Evolutionary conservation across 2,797 vertebrate genomes (phyloP).

Genomic region (Schizothorax lantsangensis): DNA sequence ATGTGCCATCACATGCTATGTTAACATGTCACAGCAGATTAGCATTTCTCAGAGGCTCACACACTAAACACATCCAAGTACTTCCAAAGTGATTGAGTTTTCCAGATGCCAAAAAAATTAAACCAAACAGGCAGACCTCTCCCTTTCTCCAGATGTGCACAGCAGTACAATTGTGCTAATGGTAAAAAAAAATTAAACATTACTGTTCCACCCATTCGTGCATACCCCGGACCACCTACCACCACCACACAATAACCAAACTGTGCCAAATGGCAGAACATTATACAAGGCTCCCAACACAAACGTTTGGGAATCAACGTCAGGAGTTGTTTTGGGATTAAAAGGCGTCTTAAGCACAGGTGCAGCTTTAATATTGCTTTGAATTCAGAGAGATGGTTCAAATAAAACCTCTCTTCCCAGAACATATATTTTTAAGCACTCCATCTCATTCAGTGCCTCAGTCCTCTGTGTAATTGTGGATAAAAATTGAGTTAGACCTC

Average conservation of each 20-base stretch:
- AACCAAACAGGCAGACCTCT: constrained; percentile 44
- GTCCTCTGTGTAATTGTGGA: constrained; percentile 2
- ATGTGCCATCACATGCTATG: constrained; percentile 10
- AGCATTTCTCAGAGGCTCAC: constrained; percentile 10
- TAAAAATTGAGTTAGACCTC: constrained; percentile 5
- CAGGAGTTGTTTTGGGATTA: background rate
- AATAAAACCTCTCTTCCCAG: constrained; percentile 14
- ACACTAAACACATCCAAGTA: constrained; percentile 25
- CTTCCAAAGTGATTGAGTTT: constrained; percentile 42
- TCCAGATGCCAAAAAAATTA: constrained; percentile 32
- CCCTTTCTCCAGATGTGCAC: constrained; percentile 71
- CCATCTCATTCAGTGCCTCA: background rate
- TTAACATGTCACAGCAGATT: constrained; percentile 40
- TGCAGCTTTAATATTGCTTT: constrained; percentile 5
- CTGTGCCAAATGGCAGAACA: background rate
- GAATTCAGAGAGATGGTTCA: background rate
- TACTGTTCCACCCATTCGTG: background rate
- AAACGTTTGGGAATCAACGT: background rate
- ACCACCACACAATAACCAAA: background rate
- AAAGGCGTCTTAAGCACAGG: background rate
- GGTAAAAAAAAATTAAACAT: background rate
- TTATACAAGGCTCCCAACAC: background rate
- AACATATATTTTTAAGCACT: background rate
- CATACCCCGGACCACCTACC: constrained; percentile 38
- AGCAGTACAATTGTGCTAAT: constrained; percentile 9